Conservation (phyloP, 2,797 vertebrate genomes). For the Scolopax rusticola region DNA sequence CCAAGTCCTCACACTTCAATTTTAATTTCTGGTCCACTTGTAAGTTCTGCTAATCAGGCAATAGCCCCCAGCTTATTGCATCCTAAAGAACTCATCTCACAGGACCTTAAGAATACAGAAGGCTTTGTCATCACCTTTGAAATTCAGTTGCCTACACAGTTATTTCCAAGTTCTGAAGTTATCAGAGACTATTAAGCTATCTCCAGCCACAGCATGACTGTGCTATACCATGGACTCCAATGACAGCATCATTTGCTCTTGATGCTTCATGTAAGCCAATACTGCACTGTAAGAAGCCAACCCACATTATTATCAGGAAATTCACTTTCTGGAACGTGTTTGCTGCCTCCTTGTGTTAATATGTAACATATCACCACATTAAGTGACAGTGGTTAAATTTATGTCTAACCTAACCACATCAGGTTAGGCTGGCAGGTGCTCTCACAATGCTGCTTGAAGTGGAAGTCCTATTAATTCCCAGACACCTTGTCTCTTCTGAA, state of each 20-base stretch:
- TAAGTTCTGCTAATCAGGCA: background rate
- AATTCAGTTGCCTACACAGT: background rate
- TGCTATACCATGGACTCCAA: background rate
- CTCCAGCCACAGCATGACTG: fast-evolving
- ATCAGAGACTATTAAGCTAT: background rate
- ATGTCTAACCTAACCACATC: background rate
- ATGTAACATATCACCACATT: background rate
- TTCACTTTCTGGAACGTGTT: background rate
- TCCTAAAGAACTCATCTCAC: background rate
- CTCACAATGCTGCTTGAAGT: background rate
- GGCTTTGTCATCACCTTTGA: background rate
- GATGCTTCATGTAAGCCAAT: fast-evolving
- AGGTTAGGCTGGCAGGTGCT: background rate
- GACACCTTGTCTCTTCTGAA: background rate
- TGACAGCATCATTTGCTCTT: background rate
- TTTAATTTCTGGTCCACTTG: background rate
- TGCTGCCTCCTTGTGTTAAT: background rate
- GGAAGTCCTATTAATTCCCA: background rate
- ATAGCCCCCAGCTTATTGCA: background rate
- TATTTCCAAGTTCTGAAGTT: background rate
- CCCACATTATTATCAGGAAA: background rate
- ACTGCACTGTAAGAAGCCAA: background rate
- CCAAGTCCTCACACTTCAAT: background rate
- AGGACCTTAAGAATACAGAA: background rate
- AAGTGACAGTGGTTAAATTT: background rate